Evolutionary conservation across 2,888 invertebrate genomes (phyloP).

Genomic region (Oeneis ivallda): DNA sequence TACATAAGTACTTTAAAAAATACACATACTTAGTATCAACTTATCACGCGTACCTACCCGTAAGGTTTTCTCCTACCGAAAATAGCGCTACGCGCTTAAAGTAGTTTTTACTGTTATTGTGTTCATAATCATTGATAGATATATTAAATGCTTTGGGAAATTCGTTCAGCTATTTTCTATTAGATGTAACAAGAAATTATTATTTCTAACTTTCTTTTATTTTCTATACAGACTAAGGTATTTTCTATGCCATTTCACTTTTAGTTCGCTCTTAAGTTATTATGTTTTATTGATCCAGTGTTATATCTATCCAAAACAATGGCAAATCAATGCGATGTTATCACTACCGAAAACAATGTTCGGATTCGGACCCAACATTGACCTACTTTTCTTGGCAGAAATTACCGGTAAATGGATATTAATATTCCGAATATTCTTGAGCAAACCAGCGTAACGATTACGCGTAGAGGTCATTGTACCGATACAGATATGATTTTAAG

Average conservation of each 20-base stretch:
- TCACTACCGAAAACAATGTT: slow-evolving; percentile 26
- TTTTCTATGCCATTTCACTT: slow-evolving; percentile 24
- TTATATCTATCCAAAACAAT: background rate
- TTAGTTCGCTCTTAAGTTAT: background rate
- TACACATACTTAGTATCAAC: too few relatives aligned
- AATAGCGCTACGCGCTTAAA: too few relatives aligned
- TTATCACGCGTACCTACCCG: too few relatives aligned
- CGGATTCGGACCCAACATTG: slow-evolving; percentile 24
- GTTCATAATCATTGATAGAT: too few relatives aligned
- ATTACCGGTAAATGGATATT: slow-evolving; percentile 19
- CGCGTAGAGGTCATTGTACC: slow-evolving; percentile 7
- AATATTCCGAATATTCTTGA: slow-evolving; percentile 19
- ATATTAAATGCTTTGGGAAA: slow-evolving; percentile 3
- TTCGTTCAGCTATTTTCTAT: background rate
- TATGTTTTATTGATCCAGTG: background rate
- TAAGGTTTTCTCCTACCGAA: too few relatives aligned
- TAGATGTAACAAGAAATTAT: slow-evolving; percentile 8
- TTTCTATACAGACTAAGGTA: slow-evolving; percentile 2
- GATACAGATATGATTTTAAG: slow-evolving; percentile 2
- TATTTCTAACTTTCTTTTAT: slow-evolving; percentile 7
- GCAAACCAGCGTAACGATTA: slow-evolving; percentile 18
- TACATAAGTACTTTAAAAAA: too few relatives aligned
- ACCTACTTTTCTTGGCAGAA: slow-evolving; percentile 24
- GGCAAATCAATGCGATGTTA: slow-evolving; percentile 21
- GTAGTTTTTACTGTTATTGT: too few relatives aligned